Conservation (phyloP, 2,113 vertebrate genomes). For the Pelobates fuscus region DNA sequence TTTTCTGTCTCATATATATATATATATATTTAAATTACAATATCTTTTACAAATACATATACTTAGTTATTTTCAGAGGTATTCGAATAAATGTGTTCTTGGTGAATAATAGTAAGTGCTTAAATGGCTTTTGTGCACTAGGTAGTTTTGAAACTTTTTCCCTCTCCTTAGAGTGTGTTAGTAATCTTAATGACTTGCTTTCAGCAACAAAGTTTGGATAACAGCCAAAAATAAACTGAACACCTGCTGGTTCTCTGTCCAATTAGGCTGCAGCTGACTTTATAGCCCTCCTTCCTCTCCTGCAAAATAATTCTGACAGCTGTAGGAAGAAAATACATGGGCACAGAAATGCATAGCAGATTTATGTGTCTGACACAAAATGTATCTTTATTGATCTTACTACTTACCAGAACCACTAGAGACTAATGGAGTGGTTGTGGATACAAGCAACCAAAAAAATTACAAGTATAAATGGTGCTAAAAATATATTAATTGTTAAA, state of each 20-base stretch:
- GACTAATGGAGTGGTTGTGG: too few species aligned
- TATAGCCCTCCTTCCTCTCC: slow-evolving; percentile 58
- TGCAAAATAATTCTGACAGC: slow-evolving; percentile 28
- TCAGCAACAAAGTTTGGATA: slow-evolving; percentile 60
- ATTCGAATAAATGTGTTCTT: not conserved
- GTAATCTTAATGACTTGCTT: slow-evolving; percentile 61
- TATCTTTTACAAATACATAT: too few species aligned
- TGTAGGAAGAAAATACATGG: not conserved
- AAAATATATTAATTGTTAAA: too few species aligned
- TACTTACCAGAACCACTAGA: too few species aligned
- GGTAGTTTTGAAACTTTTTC: slow-evolving; percentile 57
- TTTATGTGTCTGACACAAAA: not conserved
- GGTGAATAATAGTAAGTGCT: slow-evolving; percentile 15
- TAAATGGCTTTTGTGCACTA: slow-evolving; percentile 12
- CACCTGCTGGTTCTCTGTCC: slow-evolving; percentile 67
- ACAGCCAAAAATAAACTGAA: slow-evolving; percentile 60
- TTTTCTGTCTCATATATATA: too few species aligned
- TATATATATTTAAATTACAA: too few species aligned
- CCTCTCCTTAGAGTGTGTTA: slow-evolving; percentile 61
- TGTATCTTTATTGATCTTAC: not conserved
- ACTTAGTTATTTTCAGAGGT: not conserved
- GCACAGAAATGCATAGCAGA: not conserved
- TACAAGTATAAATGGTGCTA: too few species aligned
- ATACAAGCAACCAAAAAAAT: too few species aligned
- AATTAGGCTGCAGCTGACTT: slow-evolving; percentile 67